A percentile compares a stretch with the other conserved stretches of the same genome.
phyloP scores from a whole-genome alignment of 2,888 invertebrate species.

The Eurytoma adleriae region DNA sequence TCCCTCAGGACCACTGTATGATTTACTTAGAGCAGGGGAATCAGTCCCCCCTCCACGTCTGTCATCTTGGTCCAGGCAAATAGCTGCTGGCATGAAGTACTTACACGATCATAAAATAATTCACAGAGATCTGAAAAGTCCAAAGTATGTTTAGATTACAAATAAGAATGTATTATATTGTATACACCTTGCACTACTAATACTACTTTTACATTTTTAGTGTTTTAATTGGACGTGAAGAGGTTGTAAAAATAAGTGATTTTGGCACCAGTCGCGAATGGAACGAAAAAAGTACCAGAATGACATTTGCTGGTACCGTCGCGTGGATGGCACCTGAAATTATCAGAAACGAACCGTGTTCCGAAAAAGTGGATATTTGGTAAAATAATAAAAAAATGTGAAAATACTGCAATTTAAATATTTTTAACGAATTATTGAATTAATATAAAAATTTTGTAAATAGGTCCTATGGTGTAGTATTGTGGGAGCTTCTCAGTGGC shows the following conservation, averaged over 20 bases:
- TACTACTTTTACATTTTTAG: conserved; percentile 77
- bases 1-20: conserved; percentile 95
- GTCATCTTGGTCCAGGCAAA: conserved; percentile 95
- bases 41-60: conserved; percentile 91
- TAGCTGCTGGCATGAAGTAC: conserved; percentile 97
- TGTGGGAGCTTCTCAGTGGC: conserved; percentile 98
- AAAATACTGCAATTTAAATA: background rate
- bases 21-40: conserved; percentile 90
- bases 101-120: conserved; percentile 97
- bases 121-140: conserved; percentile 98
- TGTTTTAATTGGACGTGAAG: conserved; percentile 88
- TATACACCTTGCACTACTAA: background rate
- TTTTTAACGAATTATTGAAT: background rate
- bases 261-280: conserved; percentile 97
- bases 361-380: conserved; percentile 99
- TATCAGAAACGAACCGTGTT: conserved; percentile 96
- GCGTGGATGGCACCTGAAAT: conserved; percentile 99
- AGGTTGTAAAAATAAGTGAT: conserved; percentile 96
- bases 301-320: conserved; percentile 99
- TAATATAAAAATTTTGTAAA: background rate
- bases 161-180: background rate
- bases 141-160: conserved; percentile 95
- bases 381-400: conserved; percentile 67
- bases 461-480: conserved; percentile 94
- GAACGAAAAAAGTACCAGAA: conserved; percentile 95